Base-by-base conservation (phyloP, 2,113 vertebrate genomes). In the Morone chrysops region DNA sequence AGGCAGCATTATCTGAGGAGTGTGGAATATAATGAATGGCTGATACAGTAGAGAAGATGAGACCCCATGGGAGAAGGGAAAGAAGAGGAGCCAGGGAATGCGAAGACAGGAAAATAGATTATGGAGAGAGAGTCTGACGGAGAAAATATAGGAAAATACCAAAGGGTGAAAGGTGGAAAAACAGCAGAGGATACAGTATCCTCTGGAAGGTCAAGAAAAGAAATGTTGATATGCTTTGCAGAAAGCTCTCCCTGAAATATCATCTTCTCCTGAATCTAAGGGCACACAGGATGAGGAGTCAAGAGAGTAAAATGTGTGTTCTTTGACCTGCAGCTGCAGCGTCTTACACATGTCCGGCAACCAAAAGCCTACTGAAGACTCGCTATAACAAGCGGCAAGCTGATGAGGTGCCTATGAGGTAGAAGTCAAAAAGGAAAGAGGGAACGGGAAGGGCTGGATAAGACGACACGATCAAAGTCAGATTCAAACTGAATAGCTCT, bases 351-450 rank as follows among this genome's bases (percentile, higher is more conserved):
- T 71, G 81, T 81, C 54, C 53, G 4, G 84, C 76, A 62, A 82
- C 17, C 45, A 48, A 82, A 81, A 86, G 70, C 78, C 83, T 84
- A 0, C 62, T 5, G 79, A 81, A 86, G 71, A 48, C 75, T 82
- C 9, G 4, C 62, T 79, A 10, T 85, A 84, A 88, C 80, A 54
- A 80, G 59, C 67, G 13, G 47, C 63, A 16, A 18, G 79, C 85
- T 93, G 82, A 93, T 91, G 90, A 92, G 90, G 90, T 92, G 90
- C 53, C 70, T 70, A 89, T 90, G 90, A 92, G 84, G 82, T 78
- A 88, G 82, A 89, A 65, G 71, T 48, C 54, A 69, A 86, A 77
- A 65, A 40, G 66, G 62, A 84, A 69, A 76, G 78, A 75, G 74
- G 72, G 54, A 31, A 77, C 69, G 84, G 87, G 82, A 82, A 82